Percentiles rank a stretch among this genome's conserved stretches.
phyloP scores from a whole-genome alignment of 2,113 vertebrate genomes.

The Ornithorhynchus anatinus region DNA sequence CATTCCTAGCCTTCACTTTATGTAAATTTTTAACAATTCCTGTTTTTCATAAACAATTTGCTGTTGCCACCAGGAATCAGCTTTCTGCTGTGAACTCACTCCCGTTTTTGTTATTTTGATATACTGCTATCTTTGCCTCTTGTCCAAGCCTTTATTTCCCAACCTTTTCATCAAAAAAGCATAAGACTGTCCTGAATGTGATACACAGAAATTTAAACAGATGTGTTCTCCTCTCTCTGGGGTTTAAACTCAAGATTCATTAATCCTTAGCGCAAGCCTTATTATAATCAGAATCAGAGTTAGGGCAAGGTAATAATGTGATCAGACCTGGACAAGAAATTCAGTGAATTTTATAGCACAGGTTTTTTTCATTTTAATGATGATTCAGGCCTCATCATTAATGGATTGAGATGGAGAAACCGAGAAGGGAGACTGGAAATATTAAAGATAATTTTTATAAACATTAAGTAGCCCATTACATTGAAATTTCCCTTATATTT shows the following conservation, averaged over 20 bases:
- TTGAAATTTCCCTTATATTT: conserved; percentile 42
- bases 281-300: neutral
- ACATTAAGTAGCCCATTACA: conserved; percentile 8
- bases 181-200: no score
- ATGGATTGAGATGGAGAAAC: neutral
- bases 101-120: no score
- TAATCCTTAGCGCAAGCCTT: neutral
- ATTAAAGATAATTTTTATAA: conserved; percentile 13
- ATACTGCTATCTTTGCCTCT: no score
- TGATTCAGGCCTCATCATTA: conserved; percentile 17
- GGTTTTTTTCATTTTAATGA: conserved; percentile 8
- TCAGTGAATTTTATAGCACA: conserved; percentile 10
- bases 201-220: neutral
- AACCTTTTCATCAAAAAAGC: no score
- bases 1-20: no score
- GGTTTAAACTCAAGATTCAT: conserved; percentile 4
- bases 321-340: conserved; percentile 11
- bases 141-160: neutral
- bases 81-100: no score
- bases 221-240: neutral
- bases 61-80: no score
- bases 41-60: no score
- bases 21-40: no score
- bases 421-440: conserved; percentile 38
- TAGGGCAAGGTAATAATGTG: neutral